These are phyloP conservation scores for Microtus richardsoni DNA, from an alignment of 2,113 vertebrate genomes.

Conservation along the genomic window DNA sequence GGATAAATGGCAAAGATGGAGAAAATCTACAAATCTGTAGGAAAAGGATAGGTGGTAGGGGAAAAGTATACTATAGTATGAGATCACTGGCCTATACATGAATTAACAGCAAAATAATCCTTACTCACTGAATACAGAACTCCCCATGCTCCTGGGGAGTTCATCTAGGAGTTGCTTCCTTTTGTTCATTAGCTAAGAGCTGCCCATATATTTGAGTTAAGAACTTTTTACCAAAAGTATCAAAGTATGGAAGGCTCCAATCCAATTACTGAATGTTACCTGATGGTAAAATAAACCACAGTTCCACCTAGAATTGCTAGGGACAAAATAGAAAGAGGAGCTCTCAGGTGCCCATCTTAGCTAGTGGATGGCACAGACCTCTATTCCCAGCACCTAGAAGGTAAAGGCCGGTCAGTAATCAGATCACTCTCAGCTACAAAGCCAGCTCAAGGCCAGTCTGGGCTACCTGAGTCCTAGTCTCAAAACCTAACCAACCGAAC, in stretches of 20 bases:
- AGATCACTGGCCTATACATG: background rate
- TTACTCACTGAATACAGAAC: background rate
- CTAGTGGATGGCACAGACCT: background rate
- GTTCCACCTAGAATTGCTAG: background rate
- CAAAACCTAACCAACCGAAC: background rate
- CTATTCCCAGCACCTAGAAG: background rate
- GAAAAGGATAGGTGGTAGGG: background rate
- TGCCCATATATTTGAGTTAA: background rate
- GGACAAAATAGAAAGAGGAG: conserved; percentile 18
- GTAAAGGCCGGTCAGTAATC: background rate
- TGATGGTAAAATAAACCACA: background rate
- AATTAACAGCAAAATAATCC: conserved; percentile 46
- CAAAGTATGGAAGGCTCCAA: conserved; percentile 5
- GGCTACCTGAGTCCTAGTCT: background rate
- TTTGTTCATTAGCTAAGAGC: conserved; percentile 17
- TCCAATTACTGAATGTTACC: conserved; percentile 13
- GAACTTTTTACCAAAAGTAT: conserved; percentile 32
- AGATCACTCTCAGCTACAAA: background rate
- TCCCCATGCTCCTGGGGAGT: background rate
- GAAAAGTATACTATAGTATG: background rate
- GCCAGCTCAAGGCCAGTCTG: background rate
- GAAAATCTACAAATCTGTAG: conserved; percentile 15
- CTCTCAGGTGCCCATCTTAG: background rate
- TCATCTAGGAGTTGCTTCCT: background rate
- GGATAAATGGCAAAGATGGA: background rate